A percentile compares a stretch with the other conserved stretches of the same genome.
phyloP scores from a whole-genome alignment of 1,140 invertebrate species.

The Heliothis virescens region DNA sequence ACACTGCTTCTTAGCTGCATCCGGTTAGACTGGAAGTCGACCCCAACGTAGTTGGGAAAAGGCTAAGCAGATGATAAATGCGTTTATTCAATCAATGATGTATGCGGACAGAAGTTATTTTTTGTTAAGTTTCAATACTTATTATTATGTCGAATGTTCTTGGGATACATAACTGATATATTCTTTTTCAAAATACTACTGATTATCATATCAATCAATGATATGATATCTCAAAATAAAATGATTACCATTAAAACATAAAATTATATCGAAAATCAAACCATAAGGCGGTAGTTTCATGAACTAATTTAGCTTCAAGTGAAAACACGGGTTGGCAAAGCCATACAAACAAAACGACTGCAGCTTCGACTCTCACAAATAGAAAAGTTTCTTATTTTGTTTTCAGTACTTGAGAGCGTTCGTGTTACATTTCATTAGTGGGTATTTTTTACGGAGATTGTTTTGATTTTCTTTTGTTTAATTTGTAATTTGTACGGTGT shows the following conservation, averaged over 20 bases:
- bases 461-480: constrained; percentile 29
- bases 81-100: no score
- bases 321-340: constrained; percentile 42
- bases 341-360: constrained; percentile 39
- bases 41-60: no score
- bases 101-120: no score
- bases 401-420: constrained; percentile 8
- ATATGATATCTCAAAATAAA: no score
- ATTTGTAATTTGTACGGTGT: constrained; percentile 3
- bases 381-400: constrained; percentile 36
- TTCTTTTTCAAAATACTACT: no score
- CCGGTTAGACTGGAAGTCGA: no score
- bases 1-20: no score
- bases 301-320: constrained; percentile 48
- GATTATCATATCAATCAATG: no score
- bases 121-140: no score
- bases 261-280: constrained; percentile 34
- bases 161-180: no score
- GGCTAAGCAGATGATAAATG: no score
- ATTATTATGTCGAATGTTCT: no score
- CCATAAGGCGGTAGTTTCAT: constrained; percentile 23
- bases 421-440: constrained; percentile 41
- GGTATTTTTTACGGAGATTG: constrained; percentile 3
- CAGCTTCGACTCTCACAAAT: constrained; percentile 11
- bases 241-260: not conserved